These are phyloP conservation scores for Pilophorus perplexus DNA, from an alignment of 2,888 invertebrate genomes.

Conservation along the genomic window DNA sequence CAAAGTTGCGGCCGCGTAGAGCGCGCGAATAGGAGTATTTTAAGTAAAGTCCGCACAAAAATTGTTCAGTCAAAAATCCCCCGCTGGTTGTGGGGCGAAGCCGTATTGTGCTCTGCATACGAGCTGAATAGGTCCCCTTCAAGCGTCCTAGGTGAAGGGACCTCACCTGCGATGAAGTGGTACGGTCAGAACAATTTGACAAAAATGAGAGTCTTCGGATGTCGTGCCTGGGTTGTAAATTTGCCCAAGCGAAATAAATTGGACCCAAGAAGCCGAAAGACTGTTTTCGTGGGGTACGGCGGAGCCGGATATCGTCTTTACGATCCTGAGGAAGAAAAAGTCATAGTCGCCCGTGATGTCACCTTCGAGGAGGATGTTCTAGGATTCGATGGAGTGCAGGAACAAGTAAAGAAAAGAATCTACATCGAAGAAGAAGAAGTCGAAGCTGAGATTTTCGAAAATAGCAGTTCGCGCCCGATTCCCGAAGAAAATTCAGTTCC, in stretches of 20 bases:
- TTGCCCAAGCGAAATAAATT: background rate
- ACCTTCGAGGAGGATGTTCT: background rate
- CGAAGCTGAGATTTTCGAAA: background rate
- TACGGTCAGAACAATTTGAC: constrained; percentile 12
- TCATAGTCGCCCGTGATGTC: background rate
- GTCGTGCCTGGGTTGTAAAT: background rate
- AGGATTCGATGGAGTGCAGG: background rate
- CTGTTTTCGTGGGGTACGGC: background rate
- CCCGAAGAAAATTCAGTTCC: too few relatives aligned
- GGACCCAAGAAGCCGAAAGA: background rate
- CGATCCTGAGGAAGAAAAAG: background rate
- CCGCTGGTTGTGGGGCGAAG: constrained; percentile 48
- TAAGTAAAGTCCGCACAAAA: constrained; percentile 49
- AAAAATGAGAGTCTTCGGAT: background rate
- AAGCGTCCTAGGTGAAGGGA: constrained; percentile 6
- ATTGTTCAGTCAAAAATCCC: constrained; percentile 47
- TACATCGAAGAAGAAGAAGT: background rate
- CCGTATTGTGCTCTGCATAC: constrained; percentile 46
- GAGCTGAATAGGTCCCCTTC: constrained; percentile 41
- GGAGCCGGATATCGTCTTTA: background rate
- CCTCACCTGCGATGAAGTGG: constrained; percentile 42
- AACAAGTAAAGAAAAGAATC: constrained; percentile 33
- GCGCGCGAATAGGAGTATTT: constrained; percentile 49
- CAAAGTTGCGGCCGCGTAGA: too few relatives aligned
- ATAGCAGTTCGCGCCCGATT: too few relatives aligned